These are phyloP conservation scores for Saccopteryx bilineata DNA, from an alignment of 2,113 vertebrate species.

Conservation along the genomic window DNA sequence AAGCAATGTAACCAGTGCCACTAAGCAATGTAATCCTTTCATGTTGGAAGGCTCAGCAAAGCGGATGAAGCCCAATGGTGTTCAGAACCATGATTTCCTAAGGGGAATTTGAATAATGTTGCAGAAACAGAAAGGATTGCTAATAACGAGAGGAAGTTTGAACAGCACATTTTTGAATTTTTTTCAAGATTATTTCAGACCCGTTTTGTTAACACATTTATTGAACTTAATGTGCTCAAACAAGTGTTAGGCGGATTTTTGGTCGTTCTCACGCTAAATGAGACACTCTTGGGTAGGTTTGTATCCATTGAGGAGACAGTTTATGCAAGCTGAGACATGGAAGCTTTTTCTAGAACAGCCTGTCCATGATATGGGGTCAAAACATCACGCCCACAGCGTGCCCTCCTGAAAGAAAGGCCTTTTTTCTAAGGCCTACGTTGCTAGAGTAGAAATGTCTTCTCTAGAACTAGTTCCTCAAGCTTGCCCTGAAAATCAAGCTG, in stretches of 20 bases:
- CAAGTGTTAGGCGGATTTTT: background rate
- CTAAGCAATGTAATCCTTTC: background rate
- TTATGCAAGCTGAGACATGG: background rate
- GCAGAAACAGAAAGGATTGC: conserved; percentile 47
- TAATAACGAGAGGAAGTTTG: conserved; percentile 57
- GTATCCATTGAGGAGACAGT: background rate
- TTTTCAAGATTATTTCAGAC: conserved; percentile 30
- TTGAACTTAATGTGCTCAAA: conserved; percentile 34
- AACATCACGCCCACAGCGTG: background rate
- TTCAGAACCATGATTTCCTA: conserved; percentile 41
- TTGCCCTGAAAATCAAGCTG: background rate
- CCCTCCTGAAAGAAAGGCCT: background rate
- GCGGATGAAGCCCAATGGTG: background rate
- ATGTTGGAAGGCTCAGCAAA: background rate
- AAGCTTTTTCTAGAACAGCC: background rate
- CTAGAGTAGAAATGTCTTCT: background rate
- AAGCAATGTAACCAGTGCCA: background rate
- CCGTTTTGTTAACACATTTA: conserved; percentile 10
- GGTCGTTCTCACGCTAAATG: background rate
- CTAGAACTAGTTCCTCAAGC: background rate
- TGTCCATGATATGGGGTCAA: background rate
- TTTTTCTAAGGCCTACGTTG: background rate
- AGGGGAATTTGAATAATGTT: conserved; percentile 38
- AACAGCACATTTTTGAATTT: conserved; percentile 15
- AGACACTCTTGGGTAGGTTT: background rate